Base-by-base conservation (phyloP, 2,888 invertebrate genomes). In the Synergus itoensis region DNA sequence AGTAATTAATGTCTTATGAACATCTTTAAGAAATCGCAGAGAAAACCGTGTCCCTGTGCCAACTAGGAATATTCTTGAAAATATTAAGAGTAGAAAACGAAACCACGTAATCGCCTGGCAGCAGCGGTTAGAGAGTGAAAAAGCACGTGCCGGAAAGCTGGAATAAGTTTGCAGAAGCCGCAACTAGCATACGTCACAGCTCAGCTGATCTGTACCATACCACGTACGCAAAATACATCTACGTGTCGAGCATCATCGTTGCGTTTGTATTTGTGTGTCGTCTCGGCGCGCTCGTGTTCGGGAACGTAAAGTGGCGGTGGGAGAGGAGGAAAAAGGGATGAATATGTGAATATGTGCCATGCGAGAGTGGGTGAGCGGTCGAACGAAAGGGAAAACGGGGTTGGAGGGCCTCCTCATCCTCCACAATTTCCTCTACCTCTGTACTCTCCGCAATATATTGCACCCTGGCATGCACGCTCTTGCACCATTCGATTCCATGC, bases 301-400 rank as follows among this genome's bases (percentile, higher is more conserved):
- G 67, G 77, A 77, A 80, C 75, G 79, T 79, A 82, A 85, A 83
- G 84, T 77, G 83, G 82, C 78, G 69, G 79, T 67, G 82, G 82
- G 79, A 77, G 81, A 80, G 79, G 77, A 80, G 81, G 83, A 76
- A 80, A 81, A 69, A 76, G 80, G 87, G 86, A 85, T 87, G 89
- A 88, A 90, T 89, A 89, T 86, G 87, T 87, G 89, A 88, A 88
- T 90, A 89, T 90, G 87, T 90, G 88, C 88, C 88, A 89, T 85
- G 86, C 83, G 84, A 87, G 82, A 83, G 87, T 86, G 84, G 81
- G 80, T 81, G 85, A 84, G 86, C 84, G 86, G 84, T 82, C 84
- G 85, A 89, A 88, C 86, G 90, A 90, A 90, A 89, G 89, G 86
- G 89, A 89, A 90, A 90, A 87, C 88, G 86, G 85, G 88, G 87